Percentiles rank a stretch among this genome's conserved stretches.
These are phyloP conservation scores for Ceriagrion tenellum DNA, from an alignment of 2,888 invertebrate species.

Conservation along the genomic window DNA sequence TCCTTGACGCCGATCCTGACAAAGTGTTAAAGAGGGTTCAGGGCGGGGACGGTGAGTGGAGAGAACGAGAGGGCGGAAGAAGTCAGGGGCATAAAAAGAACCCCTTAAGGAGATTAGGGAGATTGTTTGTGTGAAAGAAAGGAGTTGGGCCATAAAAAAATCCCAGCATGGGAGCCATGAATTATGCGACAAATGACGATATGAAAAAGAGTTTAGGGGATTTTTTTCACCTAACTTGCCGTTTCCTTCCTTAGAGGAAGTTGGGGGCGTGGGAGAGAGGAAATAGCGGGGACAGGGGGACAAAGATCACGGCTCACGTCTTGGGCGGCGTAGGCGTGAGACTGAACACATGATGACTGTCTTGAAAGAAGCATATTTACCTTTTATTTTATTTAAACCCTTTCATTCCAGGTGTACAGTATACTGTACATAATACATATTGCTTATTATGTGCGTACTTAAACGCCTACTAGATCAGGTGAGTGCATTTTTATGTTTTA, in stretches of 20 bases:
- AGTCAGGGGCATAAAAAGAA: not conserved
- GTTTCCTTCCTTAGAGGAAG: not conserved
- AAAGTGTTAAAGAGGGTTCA: not conserved
- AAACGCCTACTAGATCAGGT: too few relatives aligned
- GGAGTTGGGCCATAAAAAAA: not conserved
- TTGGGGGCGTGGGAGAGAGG: not conserved
- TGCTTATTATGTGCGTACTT: too few relatives aligned
- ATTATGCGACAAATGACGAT: constrained; percentile 32
- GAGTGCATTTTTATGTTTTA: too few relatives aligned
- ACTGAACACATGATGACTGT: too few relatives aligned
- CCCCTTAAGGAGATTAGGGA: too few relatives aligned
- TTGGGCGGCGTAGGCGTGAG: too few relatives aligned
- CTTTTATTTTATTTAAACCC: too few relatives aligned
- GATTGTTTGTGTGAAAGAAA: not conserved
- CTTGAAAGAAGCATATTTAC: too few relatives aligned
- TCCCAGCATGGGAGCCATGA: not conserved
- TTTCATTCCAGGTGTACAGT: too few relatives aligned
- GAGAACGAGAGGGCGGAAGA: too few relatives aligned
- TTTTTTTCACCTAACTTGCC: not conserved
- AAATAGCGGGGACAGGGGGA: not conserved
- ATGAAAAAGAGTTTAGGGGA: not conserved
- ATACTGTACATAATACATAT: too few relatives aligned
- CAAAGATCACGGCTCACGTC: not conserved
- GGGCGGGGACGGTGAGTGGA: too few relatives aligned
- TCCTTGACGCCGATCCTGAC: not conserved